Conservation (phyloP, 2,888 invertebrate genomes). For the Pherbina coryleti region DNA sequence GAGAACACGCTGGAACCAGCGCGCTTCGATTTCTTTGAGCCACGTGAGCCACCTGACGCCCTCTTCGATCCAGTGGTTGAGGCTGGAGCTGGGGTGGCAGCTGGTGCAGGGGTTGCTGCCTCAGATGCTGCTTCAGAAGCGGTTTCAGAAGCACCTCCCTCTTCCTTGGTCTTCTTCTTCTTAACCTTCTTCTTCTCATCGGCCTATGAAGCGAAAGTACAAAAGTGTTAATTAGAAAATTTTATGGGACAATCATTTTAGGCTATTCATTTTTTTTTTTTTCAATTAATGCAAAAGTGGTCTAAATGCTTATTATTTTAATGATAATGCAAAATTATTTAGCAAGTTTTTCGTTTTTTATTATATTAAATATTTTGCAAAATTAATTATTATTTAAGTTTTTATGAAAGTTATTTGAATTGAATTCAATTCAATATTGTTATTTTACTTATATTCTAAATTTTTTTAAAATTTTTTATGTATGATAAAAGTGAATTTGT, state of each 20-base stretch:
- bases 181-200: constrained; percentile 95
- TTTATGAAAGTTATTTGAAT: too few relatives aligned
- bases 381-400: too few relatives aligned
- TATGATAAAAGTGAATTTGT: too few relatives aligned
- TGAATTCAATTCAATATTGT: too few relatives aligned
- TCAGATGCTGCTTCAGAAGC: constrained; percentile 74
- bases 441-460: too few relatives aligned
- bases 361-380: too few relatives aligned
- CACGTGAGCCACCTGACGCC: constrained; percentile 79
- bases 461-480: too few relatives aligned
- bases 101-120: constrained; percentile 78
- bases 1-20: constrained; percentile 96
- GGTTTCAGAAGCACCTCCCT: constrained; percentile 72
- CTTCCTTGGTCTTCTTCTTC: constrained; percentile 86
- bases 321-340: too few relatives aligned
- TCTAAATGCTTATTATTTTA: too few relatives aligned
- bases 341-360: too few relatives aligned
- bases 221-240: not conserved
- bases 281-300: constrained; percentile 20
- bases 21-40: constrained; percentile 80
- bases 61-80: constrained; percentile 83
- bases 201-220: constrained; percentile 74
- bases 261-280: constrained; percentile 35
- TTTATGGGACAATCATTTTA: not conserved
- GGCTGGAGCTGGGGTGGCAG: constrained; percentile 78